A percentile compares a stretch with the other conserved stretches of the same genome.
phyloP scores from a whole-genome alignment of 2,888 invertebrate genomes.

The Sphaeridia pumilis region DNA sequence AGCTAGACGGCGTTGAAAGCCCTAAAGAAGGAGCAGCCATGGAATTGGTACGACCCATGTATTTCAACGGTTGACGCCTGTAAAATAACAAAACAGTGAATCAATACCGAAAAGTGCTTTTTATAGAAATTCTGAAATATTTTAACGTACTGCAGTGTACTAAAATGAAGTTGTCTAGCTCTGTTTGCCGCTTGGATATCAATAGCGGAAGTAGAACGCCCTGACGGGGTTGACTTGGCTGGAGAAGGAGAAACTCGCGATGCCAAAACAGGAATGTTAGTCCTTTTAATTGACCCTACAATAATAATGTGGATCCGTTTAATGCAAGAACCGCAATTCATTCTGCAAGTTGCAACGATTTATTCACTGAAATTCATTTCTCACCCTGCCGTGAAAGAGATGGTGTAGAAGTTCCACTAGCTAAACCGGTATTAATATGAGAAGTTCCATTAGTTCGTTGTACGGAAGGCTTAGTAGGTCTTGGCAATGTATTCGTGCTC shows the following conservation, averaged over 20 bases:
- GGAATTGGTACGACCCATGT: constrained; percentile 34
- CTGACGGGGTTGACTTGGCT: constrained; percentile 32
- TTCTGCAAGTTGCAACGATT: too few relatives aligned
- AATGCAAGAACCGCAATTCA: too few relatives aligned
- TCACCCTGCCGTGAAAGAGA: constrained; percentile 36
- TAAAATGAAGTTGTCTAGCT: constrained; percentile 47
- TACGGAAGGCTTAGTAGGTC: constrained; percentile 17
- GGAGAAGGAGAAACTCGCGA: constrained; percentile 32
- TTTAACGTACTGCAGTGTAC: constrained; percentile 23
- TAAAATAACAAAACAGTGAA: not conserved
- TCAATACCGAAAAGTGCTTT: not conserved
- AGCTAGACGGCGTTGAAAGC: not conserved
- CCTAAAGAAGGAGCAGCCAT: constrained; percentile 22
- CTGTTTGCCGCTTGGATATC: constrained; percentile 84
- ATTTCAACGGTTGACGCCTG: constrained; percentile 17
- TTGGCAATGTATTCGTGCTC: constrained; percentile 35
- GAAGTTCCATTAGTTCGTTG: constrained; percentile 18
- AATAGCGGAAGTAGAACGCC: constrained; percentile 79
- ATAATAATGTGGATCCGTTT: not conserved
- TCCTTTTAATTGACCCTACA: constrained; percentile 33
- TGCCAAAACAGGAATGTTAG: constrained; percentile 37
- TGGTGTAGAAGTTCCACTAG: constrained; percentile 34
- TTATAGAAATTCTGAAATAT: not conserved
- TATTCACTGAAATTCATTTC: not conserved
- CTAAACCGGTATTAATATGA: constrained; percentile 13